phyloP scores from a whole-genome alignment of 2,888 invertebrate genomes.

The Campoletis raptor region DNA sequence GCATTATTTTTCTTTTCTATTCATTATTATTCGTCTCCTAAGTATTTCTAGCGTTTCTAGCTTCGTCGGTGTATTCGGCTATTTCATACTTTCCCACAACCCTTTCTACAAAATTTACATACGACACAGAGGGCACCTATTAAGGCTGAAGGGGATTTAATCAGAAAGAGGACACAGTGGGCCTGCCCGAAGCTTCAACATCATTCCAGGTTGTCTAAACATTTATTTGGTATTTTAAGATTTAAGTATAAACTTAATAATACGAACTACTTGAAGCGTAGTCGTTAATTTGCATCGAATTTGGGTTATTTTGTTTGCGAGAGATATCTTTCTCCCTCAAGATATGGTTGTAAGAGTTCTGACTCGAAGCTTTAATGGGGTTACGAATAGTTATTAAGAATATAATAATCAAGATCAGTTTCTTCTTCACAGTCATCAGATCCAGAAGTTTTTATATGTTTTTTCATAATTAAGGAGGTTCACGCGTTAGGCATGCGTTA shows the following conservation, averaged over 20 bases:
- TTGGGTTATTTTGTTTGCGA: background rate
- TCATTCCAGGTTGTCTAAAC: conserved; percentile 33
- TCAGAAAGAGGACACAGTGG: conserved; percentile 38
- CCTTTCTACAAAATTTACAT: conserved; percentile 77
- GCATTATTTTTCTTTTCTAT: conserved; percentile 66
- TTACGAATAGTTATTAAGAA: background rate
- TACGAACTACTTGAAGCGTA: background rate
- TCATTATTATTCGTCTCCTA: conserved; percentile 69
- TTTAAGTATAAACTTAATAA: background rate
- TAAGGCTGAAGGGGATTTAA: conserved; percentile 51
- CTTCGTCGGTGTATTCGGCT: conserved; percentile 54
- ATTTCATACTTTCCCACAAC: conserved; percentile 74
- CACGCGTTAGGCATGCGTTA: too few relatives aligned
- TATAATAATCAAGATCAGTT: background rate
- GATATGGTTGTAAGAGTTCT: background rate
- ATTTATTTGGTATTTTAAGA: conserved; percentile 2
- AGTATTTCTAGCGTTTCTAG: conserved; percentile 58
- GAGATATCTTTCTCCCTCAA: background rate
- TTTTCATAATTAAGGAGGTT: too few relatives aligned
- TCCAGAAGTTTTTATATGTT: background rate
- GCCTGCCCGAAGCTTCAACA: conserved; percentile 14
- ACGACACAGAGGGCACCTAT: conserved; percentile 40
- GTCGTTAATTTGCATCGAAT: background rate
- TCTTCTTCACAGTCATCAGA: background rate
- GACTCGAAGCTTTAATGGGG: background rate